A percentile compares a stretch with the other conserved stretches of the same genome.
Evolutionary conservation across 2,888 invertebrate species (phyloP).

Genomic region (Artemia sp.): DNA sequence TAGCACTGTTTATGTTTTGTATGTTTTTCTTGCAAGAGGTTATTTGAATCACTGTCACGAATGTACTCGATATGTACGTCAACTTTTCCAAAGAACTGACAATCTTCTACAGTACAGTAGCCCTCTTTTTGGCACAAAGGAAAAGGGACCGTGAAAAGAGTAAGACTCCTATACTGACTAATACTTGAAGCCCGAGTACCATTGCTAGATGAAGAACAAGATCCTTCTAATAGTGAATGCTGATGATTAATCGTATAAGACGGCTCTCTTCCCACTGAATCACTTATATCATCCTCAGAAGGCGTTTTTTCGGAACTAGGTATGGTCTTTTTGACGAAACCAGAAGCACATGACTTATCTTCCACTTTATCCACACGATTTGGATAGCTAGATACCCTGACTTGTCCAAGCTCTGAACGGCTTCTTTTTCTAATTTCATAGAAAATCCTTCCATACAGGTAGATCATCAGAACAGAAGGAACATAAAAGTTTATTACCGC

Average conservation of each 20-base stretch:
- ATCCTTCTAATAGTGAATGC: background rate
- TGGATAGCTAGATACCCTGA: background rate
- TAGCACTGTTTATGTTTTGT: slow-evolving; percentile 1
- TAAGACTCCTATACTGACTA: slow-evolving; percentile 24
- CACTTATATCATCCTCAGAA: background rate
- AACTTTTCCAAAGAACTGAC: slow-evolving; percentile 25
- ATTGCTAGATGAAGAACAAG: background rate
- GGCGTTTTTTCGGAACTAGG: background rate
- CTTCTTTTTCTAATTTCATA: slow-evolving; percentile 35
- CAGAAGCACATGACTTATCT: background rate
- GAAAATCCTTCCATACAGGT: slow-evolving; percentile 35
- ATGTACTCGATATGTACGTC: slow-evolving; percentile 28
- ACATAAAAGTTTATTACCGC: slow-evolving; percentile 38
- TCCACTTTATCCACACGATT: background rate
- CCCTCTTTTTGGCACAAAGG: background rate
- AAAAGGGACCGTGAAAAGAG: slow-evolving; percentile 22
- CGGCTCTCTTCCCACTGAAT: background rate
- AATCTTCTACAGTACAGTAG: slow-evolving; percentile 12
- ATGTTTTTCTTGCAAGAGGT: background rate
- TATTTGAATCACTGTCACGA: slow-evolving; percentile 19
- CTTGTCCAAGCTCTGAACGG: slow-evolving; percentile 14
- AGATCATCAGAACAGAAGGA: slow-evolving; percentile 37
- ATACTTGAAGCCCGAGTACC: background rate
- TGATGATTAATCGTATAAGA: no score
- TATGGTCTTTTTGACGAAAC: background rate